A percentile compares a stretch with the other conserved stretches of the same genome.
phyloP scores from a whole-genome alignment of 2,888 invertebrate genomes.

The Ichneumoninae sp. region DNA sequence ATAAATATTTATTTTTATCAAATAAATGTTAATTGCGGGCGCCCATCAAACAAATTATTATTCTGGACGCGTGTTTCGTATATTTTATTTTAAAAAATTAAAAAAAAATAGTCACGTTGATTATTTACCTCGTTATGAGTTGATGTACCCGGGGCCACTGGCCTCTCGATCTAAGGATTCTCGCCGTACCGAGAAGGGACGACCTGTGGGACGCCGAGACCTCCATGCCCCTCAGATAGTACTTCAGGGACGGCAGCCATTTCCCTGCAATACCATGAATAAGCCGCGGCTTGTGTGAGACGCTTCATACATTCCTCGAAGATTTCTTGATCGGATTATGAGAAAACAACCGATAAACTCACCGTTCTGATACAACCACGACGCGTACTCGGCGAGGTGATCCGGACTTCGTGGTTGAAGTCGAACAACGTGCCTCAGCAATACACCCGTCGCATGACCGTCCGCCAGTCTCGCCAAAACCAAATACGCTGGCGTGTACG shows the following conservation, averaged over 20 bases:
- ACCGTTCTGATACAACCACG: constrained; percentile 90
- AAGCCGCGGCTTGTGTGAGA: neutral
- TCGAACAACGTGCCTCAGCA: constrained; percentile 88
- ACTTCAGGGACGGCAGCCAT: constrained; percentile 85
- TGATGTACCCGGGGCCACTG: constrained; percentile 89
- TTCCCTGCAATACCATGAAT: constrained; percentile 84
- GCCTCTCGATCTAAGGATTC: constrained; percentile 87
- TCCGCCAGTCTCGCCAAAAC: constrained; percentile 87
- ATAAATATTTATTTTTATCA: no score
- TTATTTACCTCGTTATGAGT: constrained; percentile 87
- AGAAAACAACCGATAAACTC: constrained; percentile 65
- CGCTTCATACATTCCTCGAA: neutral
- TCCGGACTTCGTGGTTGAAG: constrained; percentile 89
- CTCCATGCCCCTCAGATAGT: constrained; percentile 86
- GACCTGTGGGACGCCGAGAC: constrained; percentile 86
- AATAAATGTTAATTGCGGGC: no score
- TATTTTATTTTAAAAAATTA: neutral
- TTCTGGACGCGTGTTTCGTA: neutral
- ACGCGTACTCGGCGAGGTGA: constrained; percentile 89
- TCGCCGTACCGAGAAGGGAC: constrained; percentile 87
- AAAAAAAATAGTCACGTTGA: neutral
- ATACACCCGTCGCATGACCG: constrained; percentile 86
- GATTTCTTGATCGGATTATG: neutral
- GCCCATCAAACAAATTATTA: neutral
- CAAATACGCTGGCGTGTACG: constrained; percentile 89